These are phyloP conservation scores for Brenthis daphne DNA, from an alignment of 2,888 invertebrate species.

Conservation along the genomic window DNA sequence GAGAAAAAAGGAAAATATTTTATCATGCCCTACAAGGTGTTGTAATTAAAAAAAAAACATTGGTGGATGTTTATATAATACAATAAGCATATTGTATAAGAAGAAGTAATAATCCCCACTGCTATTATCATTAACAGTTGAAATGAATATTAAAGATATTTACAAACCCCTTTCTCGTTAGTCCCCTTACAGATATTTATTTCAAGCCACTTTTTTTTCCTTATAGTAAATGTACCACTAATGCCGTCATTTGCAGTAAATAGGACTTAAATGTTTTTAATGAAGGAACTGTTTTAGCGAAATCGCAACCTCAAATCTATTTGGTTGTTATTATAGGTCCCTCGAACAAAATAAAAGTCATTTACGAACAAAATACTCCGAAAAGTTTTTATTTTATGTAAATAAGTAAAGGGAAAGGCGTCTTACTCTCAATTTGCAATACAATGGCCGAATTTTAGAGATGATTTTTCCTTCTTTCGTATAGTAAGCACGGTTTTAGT, in stretches of 20 bases:
- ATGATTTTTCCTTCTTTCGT: conserved; percentile 77
- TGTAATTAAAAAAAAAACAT: too few species aligned
- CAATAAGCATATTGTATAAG: too few species aligned
- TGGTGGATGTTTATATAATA: too few species aligned
- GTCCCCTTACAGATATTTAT: conserved; percentile 29
- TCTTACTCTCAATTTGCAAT: conserved; percentile 78
- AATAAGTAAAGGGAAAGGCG: conserved; percentile 72
- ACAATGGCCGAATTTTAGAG: conserved; percentile 76
- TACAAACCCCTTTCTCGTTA: conserved; percentile 22
- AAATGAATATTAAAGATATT: conserved; percentile 1
- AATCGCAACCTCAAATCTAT: conserved; percentile 39
- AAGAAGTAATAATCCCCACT: too few species aligned
- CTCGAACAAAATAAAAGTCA: conserved; percentile 65
- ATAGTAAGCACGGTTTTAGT: conserved; percentile 72
- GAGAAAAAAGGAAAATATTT: too few species aligned
- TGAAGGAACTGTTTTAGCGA: conserved; percentile 37
- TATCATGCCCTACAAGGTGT: too few species aligned
- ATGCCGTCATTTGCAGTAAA: conserved; percentile 36
- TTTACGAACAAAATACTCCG: conserved; percentile 68
- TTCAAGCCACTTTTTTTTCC: conserved; percentile 27
- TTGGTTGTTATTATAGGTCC: conserved; percentile 39
- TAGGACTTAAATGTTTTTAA: conserved; percentile 39
- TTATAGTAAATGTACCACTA: conserved; percentile 36
- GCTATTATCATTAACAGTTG: background rate
- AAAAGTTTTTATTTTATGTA: conserved; percentile 77